Evolutionary conservation across 2,113 vertebrate genomes (phyloP), one percentile per base, ranked within the genome.

Genomic region (Neofelis nebulosa): DNA sequence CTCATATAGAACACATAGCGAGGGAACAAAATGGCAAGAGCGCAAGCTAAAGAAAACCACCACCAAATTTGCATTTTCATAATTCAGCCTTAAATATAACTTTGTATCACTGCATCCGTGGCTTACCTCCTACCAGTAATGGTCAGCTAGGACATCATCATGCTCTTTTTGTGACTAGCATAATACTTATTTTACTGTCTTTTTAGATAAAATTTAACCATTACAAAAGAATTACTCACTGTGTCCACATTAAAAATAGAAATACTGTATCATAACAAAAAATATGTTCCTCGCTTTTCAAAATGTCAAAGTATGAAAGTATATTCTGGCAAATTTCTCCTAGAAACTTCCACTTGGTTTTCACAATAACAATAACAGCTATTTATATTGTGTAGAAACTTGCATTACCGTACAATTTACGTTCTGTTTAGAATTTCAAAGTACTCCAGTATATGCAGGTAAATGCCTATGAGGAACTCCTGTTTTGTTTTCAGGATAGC

Each of bases 11-110:
- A 89, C 79, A 38, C 71, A 78, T 74, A 95, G 96, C 0, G 31
- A 97, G 86, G 65, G 82, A 94, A 97, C 93, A 93, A 95, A 97
- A 97, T 96, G 97, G 93, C 93, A 94, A 89, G 93, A 94, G 52
- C 93, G 71, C 65, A 86, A 90, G 93, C 86, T 97, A 93, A 97
- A 94, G 96, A 90, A 96, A 98, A 79, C 86, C 48, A 45, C 55
- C 55, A 29, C 52, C 73, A 48, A 16, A 93, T 96, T 97, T 94
- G 55, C 95, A 96, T 97, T 89, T 96, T 23, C 93, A 87, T 94
- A 97, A 95, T 94, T 95, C 89, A 95, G 66, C 19, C 89, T 89
- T 82, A 89, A 85, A 78, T 95, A 36, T 89, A 83, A 55, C 36
- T 91, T 61, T 27, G 61, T 89, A 52, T 83, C 85, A 71, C 50